Base-by-base conservation (phyloP, 1,140 invertebrate species). In the Maconellicoccus hirsutus region DNA sequence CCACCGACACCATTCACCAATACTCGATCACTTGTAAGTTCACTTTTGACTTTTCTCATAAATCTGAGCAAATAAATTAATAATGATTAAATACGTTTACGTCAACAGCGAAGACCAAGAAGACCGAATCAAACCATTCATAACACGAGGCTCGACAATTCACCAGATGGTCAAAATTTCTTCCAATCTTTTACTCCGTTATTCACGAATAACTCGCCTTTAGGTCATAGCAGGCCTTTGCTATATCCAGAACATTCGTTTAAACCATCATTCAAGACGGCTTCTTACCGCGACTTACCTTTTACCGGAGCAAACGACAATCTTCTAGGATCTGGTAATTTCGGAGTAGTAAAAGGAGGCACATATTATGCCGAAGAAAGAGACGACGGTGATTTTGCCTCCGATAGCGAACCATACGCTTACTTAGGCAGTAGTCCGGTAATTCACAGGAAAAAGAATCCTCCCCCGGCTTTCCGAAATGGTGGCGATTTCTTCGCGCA, bases 341-440 rank as follows among this genome's bases (percentile, higher is more conserved):
- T 94, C 76, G 91, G 91, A 0, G 89, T 94, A 0, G 87, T 94
- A 33, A 83, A 85, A 70, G 92, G 92, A 0, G 92, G 92, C 1
- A 94, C 92, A 22, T 94, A 92, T 79, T 92, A 91, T 73, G 84
- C 83, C 26, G 81, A 83, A 6, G 81, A 81, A 12, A 81, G 84
- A 21, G 81, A 81, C 33, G 77, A 80, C 61, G 82, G 83, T 23
- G 83, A 84, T n/a, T 84, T 84, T 66, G 77, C 79, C 7, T 73
- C 77, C 4, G 79, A 81, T 71, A 70, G 72, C 7, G 78, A 77
- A 70, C 78, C 81, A 26, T 70, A 59, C 69, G 26, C 71, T 27
- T 73, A 70, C 61, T 59, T 73, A 14, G 74, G 70, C 61, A 87
- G 87, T 39, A 85, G 85, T 0, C 86, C 86, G 73, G 85, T 85